Base-by-base conservation (phyloP, 2,113 vertebrate genomes). In the Ifrita kowaldi region DNA sequence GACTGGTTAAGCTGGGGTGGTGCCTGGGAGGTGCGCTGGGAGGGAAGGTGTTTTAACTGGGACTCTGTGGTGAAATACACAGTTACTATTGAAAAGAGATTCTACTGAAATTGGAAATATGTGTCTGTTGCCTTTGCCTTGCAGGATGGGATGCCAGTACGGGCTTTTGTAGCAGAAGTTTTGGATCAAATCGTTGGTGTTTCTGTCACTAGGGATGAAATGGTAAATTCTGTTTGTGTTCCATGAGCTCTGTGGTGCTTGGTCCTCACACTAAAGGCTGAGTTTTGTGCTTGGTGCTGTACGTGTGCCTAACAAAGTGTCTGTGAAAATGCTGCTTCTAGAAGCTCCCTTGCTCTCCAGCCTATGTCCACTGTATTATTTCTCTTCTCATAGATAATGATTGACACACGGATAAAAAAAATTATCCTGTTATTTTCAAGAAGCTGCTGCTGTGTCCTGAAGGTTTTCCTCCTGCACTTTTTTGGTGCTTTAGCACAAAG, bases 81-180 rank as follows among this genome's bases (percentile, higher is more conserved):
- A 46, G 14, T 42, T 74, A 82, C 0, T 6, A 28, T 68, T 49
- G 50, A 21, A 73, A 33, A 42, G 11, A 46, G 28, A 23, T 44
- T 28, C 13, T 47, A 9, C 11, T 63, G 64, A 68, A 60, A 30
- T 11, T 24, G 16, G 35, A 77, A 53, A 55, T 17, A 2, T 84
- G 24, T 32, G 7, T 65, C 13, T 90, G 44, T 84, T 89, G 53
- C 44, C 76, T 89, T 96, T 97, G 46, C 53, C 78, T 97, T 95
- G 47, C 97, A 99, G 99, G 98, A 98, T 20, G 98, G 98, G 28
- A 98, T 97, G 24, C 94, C 94, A 35, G 74, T 99, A 53, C 98
- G 99, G 95, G 98, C 97, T 69, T 99, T 99, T 33, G 92, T 99
- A 71, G 98, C 98, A 30, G 97, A 98, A 96, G 98, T 98, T 89